A percentile compares a stretch with the other conserved stretches of the same genome.
phyloP scores from a whole-genome alignment of 2,113 vertebrate genomes.

The Odontophorus gujanensis region DNA sequence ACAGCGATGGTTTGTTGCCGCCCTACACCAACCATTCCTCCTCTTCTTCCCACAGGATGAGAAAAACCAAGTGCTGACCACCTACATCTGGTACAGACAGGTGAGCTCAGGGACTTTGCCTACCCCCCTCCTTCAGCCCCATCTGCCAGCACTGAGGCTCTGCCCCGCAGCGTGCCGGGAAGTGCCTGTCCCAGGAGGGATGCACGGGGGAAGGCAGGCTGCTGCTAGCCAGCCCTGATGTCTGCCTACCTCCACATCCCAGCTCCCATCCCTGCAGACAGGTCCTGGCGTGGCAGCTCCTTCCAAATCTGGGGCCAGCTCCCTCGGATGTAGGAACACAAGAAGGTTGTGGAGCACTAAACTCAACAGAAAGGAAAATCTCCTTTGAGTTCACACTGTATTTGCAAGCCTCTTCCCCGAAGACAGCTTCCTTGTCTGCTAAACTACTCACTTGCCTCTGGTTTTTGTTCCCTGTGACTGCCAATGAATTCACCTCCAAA shows the following conservation, averaged over 20 bases:
- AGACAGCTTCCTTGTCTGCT: neutral
- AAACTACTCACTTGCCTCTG: neutral
- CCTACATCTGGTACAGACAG: conserved; percentile 98
- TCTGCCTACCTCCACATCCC: neutral
- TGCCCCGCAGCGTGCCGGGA: neutral
- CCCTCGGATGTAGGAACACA: too few species aligned
- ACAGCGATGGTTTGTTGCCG: neutral
- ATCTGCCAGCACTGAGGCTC: neutral
- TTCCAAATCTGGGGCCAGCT: neutral
- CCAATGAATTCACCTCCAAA: neutral
- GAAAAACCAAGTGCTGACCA: conserved; percentile 97
- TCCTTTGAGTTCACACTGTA: neutral
- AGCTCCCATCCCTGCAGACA: too few species aligned
- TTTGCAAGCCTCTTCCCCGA: neutral
- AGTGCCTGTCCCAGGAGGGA: neutral
- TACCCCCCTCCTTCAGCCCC: accelerated
- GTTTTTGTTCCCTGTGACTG: neutral
- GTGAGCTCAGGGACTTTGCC: conserved; percentile 57
- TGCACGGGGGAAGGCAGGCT: neutral
- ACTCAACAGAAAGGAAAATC: neutral
- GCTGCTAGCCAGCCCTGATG: neutral
- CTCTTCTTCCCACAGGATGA: conserved; percentile 84
- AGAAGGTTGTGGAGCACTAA: neutral
- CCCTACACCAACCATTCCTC: accelerated
- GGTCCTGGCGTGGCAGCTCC: neutral